These are phyloP conservation scores for Chascanopsetta lugubris DNA, from an alignment of 2,113 vertebrate genomes.

Conservation along the genomic window DNA sequence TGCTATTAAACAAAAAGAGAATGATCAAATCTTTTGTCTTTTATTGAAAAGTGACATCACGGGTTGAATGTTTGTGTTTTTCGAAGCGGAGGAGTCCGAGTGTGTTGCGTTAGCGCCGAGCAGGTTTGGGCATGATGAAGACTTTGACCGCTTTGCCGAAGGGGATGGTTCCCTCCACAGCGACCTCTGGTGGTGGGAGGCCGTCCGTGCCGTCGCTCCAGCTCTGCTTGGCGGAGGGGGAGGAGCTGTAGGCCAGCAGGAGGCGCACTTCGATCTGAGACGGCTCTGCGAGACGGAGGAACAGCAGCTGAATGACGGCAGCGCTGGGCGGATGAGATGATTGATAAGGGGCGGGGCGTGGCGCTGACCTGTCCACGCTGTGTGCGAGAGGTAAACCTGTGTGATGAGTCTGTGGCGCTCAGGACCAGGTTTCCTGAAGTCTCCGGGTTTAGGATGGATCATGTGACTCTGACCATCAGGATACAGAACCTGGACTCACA, in stretches of 20 bases:
- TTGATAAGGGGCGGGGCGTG: neutral
- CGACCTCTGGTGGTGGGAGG: conserved; percentile 77
- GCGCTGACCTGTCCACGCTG: conserved; percentile 93
- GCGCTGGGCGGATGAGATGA: neutral
- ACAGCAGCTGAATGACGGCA: neutral
- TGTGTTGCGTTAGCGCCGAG: conserved; percentile 79
- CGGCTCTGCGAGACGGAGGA: conserved; percentile 82
- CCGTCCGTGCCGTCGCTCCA: conserved; percentile 86
- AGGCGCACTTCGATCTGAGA: conserved; percentile 94
- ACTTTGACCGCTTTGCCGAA: conserved; percentile 96
- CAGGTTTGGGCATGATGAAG: conserved; percentile 96
- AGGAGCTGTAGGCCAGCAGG: conserved; percentile 91
- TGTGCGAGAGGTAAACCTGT: conserved; percentile 96
- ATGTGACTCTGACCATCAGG: conserved; percentile 96
- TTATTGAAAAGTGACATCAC: too few species aligned
- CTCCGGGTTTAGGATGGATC: conserved; percentile 94
- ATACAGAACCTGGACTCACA: conserved; percentile 89
- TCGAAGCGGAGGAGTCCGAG: too few species aligned
- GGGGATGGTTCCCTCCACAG: conserved; percentile 91
- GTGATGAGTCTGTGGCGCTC: conserved; percentile 94
- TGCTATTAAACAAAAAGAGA: too few species aligned
- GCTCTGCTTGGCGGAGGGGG: conserved; percentile 66
- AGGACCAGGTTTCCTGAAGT: conserved; percentile 94
- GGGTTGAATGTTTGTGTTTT: too few species aligned
- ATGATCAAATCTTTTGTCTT: too few species aligned